Evolutionary conservation across 64 coral and sea anemone genomes (phyloP).

Genomic region (Dendronephthya gigantea): DNA sequence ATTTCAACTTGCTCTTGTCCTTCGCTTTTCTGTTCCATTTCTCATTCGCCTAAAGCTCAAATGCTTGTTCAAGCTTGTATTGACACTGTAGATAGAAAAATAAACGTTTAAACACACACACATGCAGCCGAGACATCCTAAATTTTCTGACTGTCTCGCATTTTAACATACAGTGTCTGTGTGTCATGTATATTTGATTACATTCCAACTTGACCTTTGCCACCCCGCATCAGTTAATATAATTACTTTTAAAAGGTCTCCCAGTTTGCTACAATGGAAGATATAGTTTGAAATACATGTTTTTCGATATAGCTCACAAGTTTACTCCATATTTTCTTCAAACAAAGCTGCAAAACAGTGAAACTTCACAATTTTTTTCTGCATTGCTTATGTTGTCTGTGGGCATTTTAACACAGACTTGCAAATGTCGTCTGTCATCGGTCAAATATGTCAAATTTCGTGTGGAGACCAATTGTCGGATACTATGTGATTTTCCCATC

Average conservation of each 20-base stretch:
- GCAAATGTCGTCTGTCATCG: no score
- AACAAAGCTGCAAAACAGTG: not conserved
- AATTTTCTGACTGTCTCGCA: not conserved
- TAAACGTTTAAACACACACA: not conserved
- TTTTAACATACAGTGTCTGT: not conserved
- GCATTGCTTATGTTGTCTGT: not conserved
- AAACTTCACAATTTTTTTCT: not conserved
- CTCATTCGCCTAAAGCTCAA: not conserved
- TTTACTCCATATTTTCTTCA: not conserved
- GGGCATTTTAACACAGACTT: not conserved
- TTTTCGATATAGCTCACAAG: not conserved
- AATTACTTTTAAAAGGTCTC: conserved; percentile 16
- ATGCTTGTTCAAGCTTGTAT: not conserved
- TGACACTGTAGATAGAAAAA: not conserved
- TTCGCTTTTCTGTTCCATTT: conserved; percentile 22
- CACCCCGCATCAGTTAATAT: not conserved
- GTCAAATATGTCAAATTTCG: no score
- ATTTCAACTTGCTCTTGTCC: conserved; percentile 20
- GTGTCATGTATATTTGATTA: conserved; percentile 19
- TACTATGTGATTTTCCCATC: no score
- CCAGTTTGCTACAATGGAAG: not conserved
- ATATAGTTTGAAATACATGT: not conserved
- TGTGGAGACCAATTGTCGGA: no score
- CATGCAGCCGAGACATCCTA: not conserved
- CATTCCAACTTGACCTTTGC: not conserved